These are phyloP conservation scores for Stramonita haemastoma DNA, from an alignment of 2,888 invertebrate species.

Conservation along the genomic window DNA sequence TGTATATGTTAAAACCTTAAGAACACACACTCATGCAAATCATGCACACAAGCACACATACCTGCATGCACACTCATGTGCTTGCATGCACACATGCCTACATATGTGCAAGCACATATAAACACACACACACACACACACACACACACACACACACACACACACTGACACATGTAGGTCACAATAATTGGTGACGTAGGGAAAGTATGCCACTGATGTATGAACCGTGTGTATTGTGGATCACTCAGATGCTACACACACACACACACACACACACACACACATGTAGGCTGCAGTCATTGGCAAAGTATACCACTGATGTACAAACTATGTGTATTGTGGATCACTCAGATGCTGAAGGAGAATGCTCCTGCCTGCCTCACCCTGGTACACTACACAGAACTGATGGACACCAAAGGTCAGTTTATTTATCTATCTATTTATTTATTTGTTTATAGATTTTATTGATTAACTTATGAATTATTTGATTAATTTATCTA, in stretches of 20 bases:
- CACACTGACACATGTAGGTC: background rate
- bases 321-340: background rate
- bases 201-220: background rate
- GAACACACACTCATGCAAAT: too few relatives aligned
- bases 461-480: too few relatives aligned
- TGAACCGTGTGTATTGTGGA: background rate
- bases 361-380: constrained; percentile 74
- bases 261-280: too few relatives aligned
- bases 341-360: constrained; percentile 59
- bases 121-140: too few relatives aligned
- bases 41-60: too few relatives aligned
- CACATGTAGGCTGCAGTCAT: too few relatives aligned
- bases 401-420: constrained; percentile 73
- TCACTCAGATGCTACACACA: constrained; percentile 60
- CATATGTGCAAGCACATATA: background rate
- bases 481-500: too few relatives aligned
- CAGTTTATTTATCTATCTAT: background rate
- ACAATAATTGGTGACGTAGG: background rate
- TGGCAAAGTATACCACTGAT: background rate
- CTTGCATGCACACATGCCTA: background rate
- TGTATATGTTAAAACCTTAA: too few relatives aligned
- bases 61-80: background rate
- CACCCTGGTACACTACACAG: constrained; percentile 73
- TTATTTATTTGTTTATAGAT: too few relatives aligned
- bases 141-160: background rate